phyloP scores from a whole-genome alignment of 2,113 vertebrate species.

The Crypturellus undulatus region DNA sequence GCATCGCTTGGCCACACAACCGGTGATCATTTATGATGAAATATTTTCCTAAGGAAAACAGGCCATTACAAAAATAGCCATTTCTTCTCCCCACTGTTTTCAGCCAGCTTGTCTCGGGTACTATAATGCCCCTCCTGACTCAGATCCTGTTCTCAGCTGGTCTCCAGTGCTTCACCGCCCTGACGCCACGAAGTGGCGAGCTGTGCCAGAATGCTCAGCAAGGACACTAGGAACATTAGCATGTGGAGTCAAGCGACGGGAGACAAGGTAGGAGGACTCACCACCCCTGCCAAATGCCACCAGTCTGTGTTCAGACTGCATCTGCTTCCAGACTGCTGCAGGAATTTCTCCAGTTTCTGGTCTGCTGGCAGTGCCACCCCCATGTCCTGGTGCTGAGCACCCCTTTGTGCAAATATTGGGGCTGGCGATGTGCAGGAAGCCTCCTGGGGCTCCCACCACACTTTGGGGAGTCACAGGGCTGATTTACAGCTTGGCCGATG shows the following conservation, averaged over 20 bases:
- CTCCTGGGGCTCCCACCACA: not conserved
- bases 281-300: not conserved
- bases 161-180: not conserved
- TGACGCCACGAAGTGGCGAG: accelerated
- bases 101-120: not conserved
- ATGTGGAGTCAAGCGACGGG: not conserved
- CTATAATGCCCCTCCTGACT: accelerated
- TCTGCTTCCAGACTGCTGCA: not conserved
- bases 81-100: not conserved
- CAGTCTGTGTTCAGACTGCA: not conserved
- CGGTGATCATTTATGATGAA: not conserved
- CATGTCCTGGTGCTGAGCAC: not conserved
- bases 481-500: accelerated
- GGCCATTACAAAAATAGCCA: not conserved
- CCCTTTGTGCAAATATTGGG: too few species aligned
- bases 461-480: not conserved
- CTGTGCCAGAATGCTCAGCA: accelerated
- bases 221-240: not conserved
- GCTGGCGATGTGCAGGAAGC: too few species aligned
- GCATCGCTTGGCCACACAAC: not conserved
- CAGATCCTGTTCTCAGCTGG: not conserved
- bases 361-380: not conserved
- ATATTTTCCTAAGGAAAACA: not conserved
- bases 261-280: not conserved
- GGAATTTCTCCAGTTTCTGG: not conserved